Evolutionary conservation across 2,797 vertebrate genomes (phyloP).

Genomic region (Brotula barbata): DNA sequence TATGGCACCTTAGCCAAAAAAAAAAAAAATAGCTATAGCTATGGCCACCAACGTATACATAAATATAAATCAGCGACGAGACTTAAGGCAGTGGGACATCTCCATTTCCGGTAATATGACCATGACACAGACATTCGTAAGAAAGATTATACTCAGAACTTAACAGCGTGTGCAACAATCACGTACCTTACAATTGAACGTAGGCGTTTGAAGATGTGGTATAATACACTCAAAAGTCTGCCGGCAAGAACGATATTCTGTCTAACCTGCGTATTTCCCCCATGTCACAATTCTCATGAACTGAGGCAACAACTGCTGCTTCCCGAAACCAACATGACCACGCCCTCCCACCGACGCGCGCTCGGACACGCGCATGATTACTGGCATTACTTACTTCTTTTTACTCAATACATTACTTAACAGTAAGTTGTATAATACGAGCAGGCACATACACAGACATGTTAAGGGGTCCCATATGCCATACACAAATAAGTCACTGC

Average conservation of each 20-base stretch:
- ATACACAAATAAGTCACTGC: too few relatives aligned
- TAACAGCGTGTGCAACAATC: neutral
- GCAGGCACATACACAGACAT: too few relatives aligned
- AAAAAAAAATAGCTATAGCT: neutral
- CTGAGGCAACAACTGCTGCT: neutral
- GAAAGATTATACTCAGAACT: neutral
- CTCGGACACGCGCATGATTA: neutral
- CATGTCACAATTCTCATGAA: conserved; percentile 14
- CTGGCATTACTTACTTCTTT: too few relatives aligned
- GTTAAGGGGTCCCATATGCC: too few relatives aligned
- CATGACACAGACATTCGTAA: too few relatives aligned
- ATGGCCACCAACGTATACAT: too few relatives aligned
- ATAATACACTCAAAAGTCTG: neutral
- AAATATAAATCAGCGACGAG: too few relatives aligned
- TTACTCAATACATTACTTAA: too few relatives aligned
- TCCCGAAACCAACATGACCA: conserved; percentile 45
- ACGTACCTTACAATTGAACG: conserved; percentile 44
- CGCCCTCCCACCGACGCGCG: conserved; percentile 17
- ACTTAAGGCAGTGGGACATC: too few relatives aligned
- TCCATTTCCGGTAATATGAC: too few relatives aligned
- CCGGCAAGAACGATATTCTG: too few relatives aligned
- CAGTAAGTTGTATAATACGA: too few relatives aligned
- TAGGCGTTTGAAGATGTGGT: neutral
- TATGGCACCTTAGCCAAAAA: neutral
- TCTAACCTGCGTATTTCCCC: conserved; percentile 25